Base-by-base conservation (phyloP, 2,797 vertebrate genomes). In the Notolabrus celidotus region DNA sequence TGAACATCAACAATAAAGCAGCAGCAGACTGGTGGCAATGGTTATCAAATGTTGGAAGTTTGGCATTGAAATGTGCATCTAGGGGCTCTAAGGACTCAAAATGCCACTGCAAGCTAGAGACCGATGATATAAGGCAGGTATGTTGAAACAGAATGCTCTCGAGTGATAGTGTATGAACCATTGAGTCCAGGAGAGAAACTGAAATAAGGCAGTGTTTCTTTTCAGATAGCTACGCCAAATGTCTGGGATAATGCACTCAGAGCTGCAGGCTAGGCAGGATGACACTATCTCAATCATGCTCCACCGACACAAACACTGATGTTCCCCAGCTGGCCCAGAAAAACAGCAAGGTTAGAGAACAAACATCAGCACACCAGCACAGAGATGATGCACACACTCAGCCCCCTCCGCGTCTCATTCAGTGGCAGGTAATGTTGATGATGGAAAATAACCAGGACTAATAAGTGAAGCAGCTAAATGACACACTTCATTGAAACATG, bases 221-320 rank as follows among this genome's bases (percentile, higher is more conserved):
- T 69, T 74, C 77, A 75, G 74, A 86, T 86, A 46, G 43, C 43
- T 4, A 76, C 78, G 69, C 74, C 87, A 86, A 83, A 88, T 72
- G 74, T 84, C 75, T 82, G 70, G 74, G 79, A 90, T 89, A 92
- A 88, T 82, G 84, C 90, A 88, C 88, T 90, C 70, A 49, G 69
- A 89, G 91, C 89, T 69, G 85, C 54, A 87, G 56, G 75, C 67
- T 8, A 52, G 54, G 75, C 67, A 10, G 55, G 60, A 83, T 83
- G 89, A 91, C 87, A 89, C 84, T 57, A 82, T 88, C 81, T 92
- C 88, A 87, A 90, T 93, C 89, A 92, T 86, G 71, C 82, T 91
- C 87, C 77, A 79, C 80, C 62, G 73, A 89, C 86, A 89, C 83
- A 91, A 87, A 88, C 86, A 86, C 86, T 88, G 90, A 89, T 90